A percentile compares a stretch with the other conserved stretches of the same genome.
These are phyloP conservation scores for Gracilinanus agilis DNA, from an alignment of 2,113 vertebrate genomes.

Conservation along the genomic window DNA sequence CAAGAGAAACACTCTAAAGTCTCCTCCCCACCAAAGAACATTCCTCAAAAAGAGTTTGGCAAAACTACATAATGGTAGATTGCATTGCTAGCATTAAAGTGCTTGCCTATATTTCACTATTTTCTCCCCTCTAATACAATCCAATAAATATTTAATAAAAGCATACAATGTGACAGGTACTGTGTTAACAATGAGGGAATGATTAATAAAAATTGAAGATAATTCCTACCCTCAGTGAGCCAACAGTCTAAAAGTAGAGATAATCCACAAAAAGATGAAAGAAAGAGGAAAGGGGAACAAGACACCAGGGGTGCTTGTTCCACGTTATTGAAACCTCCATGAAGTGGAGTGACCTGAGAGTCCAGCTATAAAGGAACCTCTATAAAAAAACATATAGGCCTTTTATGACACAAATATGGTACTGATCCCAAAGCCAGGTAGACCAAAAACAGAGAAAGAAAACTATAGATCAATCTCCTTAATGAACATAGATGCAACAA, in stretches of 20 bases:
- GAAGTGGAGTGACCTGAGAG: neutral
- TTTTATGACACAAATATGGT: no score
- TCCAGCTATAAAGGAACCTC: neutral
- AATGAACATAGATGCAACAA: no score
- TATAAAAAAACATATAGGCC: no score
- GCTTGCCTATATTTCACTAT: neutral
- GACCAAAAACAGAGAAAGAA: no score
- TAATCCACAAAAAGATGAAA: neutral
- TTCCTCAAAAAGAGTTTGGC: neutral
- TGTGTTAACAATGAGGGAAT: neutral
- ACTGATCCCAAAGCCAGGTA: no score
- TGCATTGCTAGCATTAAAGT: no score
- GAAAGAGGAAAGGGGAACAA: neutral
- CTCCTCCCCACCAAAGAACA: neutral
- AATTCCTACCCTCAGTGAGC: neutral
- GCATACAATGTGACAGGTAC: neutral
- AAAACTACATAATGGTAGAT: neutral
- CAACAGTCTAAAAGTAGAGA: neutral
- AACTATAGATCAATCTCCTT: no score
- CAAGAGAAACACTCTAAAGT: neutral
- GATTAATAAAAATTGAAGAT: neutral
- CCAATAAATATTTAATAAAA: neutral
- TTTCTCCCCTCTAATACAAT: neutral
- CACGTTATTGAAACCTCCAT: no score
- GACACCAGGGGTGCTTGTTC: neutral